These are phyloP conservation scores for Mizuhopecten yessoensis DNA, from an alignment of 1,140 invertebrate genomes.

Conservation along the genomic window DNA sequence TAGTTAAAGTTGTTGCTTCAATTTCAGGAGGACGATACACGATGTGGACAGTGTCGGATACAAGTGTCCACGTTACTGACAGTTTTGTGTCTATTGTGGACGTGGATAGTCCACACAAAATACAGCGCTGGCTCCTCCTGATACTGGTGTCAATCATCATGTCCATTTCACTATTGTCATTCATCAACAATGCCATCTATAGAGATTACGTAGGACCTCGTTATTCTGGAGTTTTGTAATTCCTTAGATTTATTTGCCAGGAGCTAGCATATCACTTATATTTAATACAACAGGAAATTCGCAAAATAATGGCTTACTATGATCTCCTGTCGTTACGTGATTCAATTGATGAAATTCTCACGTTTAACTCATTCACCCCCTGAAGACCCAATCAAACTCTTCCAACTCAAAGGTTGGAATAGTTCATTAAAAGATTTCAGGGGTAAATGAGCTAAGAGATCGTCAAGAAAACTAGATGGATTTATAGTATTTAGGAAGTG, in stretches of 20 bases:
- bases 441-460: no score
- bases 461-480: no score
- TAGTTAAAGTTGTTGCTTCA: no score
- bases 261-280: no score
- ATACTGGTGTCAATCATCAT: neutral
- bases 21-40: neutral
- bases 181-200: neutral
- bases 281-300: no score
- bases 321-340: neutral
- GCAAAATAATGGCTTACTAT: neutral
- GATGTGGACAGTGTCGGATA: constrained; percentile 1
- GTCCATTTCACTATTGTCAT: no score
- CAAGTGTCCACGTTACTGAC: neutral
- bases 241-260: neutral
- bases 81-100: neutral
- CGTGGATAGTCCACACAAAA: neutral
- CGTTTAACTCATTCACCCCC: no score
- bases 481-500: no score
- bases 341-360: no score
- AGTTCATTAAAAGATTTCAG: no score
- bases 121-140: neutral
- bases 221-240: neutral
- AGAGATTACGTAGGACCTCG: neutral
- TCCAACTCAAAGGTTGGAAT: no score
- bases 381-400: no score